Evolutionary conservation across 1,140 invertebrate genomes (phyloP).

Genomic region (Diploscapter pachys): DNA sequence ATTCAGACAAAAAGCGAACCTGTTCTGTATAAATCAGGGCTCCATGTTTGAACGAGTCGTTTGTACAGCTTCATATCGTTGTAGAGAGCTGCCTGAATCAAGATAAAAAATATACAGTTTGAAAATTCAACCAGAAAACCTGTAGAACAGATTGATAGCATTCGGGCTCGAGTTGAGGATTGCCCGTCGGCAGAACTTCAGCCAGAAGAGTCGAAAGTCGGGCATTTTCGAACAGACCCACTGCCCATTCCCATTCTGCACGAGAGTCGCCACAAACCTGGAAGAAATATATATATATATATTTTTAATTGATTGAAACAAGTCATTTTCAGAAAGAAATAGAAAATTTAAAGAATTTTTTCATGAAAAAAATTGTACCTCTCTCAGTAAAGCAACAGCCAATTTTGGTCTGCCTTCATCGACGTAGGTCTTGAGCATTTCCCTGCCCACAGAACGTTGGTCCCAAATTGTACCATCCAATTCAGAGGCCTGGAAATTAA

Average conservation of each 20-base stretch:
- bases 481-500: conserved; percentile 1
- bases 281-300: not conserved
- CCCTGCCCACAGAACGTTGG: conserved; percentile 6
- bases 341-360: not conserved
- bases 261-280: conserved; percentile 62
- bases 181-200: conserved; percentile 66
- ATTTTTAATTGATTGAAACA: too few relatives aligned
- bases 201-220: conserved; percentile 19
- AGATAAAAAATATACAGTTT: too few relatives aligned
- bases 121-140: too few relatives aligned
- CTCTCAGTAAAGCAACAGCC: conserved; percentile 6
- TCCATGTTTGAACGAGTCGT: conserved; percentile 82
- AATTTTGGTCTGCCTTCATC: not conserved
- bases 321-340: too few relatives aligned
- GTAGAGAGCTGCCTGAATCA: conserved; percentile 78
- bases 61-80: conserved; percentile 72
- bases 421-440: conserved; percentile 17
- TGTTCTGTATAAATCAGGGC: conserved; percentile 76
- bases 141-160: conserved; percentile 88
- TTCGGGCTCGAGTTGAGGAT: conserved; percentile 71
- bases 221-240: conserved; percentile 82
- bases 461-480: conserved; percentile 11
- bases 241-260: conserved; percentile 85
- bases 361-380: not conserved
- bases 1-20: not conserved